phyloP scores from a whole-genome alignment of 2,888 invertebrate genomes.

The Steromphala cineraria region DNA sequence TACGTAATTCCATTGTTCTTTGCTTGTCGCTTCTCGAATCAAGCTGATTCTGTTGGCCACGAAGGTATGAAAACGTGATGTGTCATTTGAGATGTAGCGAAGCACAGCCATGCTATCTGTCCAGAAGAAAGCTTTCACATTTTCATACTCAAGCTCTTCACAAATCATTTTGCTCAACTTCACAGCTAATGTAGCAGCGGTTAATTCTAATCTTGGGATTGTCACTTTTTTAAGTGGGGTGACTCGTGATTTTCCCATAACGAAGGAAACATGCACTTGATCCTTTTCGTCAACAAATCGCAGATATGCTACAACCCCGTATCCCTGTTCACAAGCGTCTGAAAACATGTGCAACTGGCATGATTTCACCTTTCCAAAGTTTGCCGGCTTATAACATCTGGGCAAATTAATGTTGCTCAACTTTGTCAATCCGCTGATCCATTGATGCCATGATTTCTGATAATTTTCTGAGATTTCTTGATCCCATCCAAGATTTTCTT shows the following conservation, averaged over 20 bases:
- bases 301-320: neutral
- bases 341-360: no score
- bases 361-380: no score
- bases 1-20: neutral
- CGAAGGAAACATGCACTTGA: neutral
- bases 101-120: slow-evolving; percentile 7
- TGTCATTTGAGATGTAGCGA: neutral
- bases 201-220: no score
- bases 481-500: neutral
- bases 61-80: neutral
- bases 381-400: no score
- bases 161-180: no score
- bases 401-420: neutral
- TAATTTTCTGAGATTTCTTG: neutral
- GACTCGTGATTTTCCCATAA: no score
- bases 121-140: neutral
- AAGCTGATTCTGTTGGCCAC: neutral
- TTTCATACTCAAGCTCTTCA: no score
- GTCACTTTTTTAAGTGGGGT: no score
- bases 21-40: neutral
- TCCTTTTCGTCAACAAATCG: neutral
- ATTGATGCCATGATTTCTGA: neutral
- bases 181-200: no score
- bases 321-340: neutral
- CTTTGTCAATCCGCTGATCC: neutral